phyloP scores from a whole-genome alignment of 2,888 invertebrate genomes.

The Tinea pellionella region DNA sequence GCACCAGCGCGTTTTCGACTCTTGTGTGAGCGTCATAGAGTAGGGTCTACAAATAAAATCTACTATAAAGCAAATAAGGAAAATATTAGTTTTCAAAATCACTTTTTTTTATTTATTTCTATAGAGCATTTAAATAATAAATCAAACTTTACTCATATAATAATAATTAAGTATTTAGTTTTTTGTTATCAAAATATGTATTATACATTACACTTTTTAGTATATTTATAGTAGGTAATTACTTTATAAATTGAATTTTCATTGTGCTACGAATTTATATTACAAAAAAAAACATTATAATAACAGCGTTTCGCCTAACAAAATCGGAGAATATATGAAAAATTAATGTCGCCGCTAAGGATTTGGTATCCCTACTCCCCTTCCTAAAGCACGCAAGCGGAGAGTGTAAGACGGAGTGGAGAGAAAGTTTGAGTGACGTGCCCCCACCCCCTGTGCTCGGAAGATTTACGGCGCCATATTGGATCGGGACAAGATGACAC shows the following conservation, averaged over 20 bases:
- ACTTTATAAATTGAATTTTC: too few relatives aligned
- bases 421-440: constrained; percentile 70
- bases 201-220: too few relatives aligned
- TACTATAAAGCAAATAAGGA: neutral
- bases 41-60: constrained; percentile 37
- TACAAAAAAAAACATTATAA: neutral
- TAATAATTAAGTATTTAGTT: too few relatives aligned
- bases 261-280: neutral
- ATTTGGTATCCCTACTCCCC: constrained; percentile 51
- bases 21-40: constrained; percentile 21
- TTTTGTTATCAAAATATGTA: too few relatives aligned
- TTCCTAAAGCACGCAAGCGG: constrained; percentile 21
- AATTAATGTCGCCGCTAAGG: constrained; percentile 28
- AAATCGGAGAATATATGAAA: constrained; percentile 24
- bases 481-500: constrained; percentile 71
- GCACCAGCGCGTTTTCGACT: constrained; percentile 32
- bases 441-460: constrained; percentile 37
- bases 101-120: too few relatives aligned
- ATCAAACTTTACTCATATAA: too few relatives aligned
- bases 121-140: too few relatives aligned
- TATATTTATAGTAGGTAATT: too few relatives aligned
- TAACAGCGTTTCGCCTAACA: neutral
- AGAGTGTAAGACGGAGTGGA: constrained; percentile 64
- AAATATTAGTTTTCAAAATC: too few relatives aligned
- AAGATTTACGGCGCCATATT: constrained; percentile 71